Conservation (phyloP, 2,113 vertebrate species). For the Siphamia tubifer region DNA sequence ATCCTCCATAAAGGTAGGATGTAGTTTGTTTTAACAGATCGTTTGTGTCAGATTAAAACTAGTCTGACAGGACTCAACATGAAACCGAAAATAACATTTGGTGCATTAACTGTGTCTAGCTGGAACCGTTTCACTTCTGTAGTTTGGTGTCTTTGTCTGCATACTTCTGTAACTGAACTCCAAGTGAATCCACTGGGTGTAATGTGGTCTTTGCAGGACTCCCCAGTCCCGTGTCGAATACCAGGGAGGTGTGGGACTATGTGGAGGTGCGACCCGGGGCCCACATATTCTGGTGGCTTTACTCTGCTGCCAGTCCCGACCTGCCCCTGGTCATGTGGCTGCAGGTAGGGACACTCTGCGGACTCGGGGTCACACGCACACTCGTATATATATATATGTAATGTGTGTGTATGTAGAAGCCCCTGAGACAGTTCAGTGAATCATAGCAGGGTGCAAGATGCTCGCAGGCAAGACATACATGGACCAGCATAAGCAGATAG, state of each 20-base stretch:
- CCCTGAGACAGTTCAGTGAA: no score
- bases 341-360: constrained; percentile 80
- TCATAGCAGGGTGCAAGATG: no score
- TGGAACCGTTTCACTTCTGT: no score
- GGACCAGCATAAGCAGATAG: no score
- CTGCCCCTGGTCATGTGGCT: constrained; percentile 95
- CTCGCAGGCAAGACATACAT: no score
- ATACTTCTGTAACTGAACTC: background rate
- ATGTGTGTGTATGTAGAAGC: no score
- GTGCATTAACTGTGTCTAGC: no score
- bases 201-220: constrained; percentile 31
- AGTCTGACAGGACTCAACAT: background rate
- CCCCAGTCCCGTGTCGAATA: background rate
- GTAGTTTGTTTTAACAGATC: background rate
- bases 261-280: constrained; percentile 88
- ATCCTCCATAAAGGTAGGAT: constrained; percentile 35
- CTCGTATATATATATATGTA: no score
- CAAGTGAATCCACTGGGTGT: background rate
- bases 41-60: no score
- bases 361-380: no score
- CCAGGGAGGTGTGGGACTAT: constrained; percentile 87
- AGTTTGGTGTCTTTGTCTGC: no score
- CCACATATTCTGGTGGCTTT: constrained; percentile 98
- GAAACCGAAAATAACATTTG: constrained; percentile 21
- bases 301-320: constrained; percentile 81